Evolutionary conservation across 2,888 invertebrate species (phyloP).

Genomic region (Drosophila mettleri): DNA sequence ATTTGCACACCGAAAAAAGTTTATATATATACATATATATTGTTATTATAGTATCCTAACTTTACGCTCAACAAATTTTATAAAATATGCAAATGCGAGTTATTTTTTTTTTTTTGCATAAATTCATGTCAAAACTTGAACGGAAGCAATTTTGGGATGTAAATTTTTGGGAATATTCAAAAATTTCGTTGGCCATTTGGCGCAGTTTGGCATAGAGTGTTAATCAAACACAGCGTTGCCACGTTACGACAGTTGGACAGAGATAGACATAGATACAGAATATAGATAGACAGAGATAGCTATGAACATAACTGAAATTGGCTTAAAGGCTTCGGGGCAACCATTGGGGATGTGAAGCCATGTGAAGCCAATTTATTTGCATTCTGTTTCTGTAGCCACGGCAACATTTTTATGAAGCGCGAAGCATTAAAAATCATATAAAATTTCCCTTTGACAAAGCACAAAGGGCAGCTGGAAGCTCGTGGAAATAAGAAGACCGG

Average conservation of each 20-base stretch:
- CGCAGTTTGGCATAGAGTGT: slow-evolving; percentile 36
- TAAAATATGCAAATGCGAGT: slow-evolving; percentile 46
- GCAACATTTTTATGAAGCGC: slow-evolving; percentile 74
- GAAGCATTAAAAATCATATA: slow-evolving; percentile 75
- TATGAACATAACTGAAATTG: slow-evolving; percentile 60
- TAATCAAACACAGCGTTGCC: slow-evolving; percentile 55
- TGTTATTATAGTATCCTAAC: slow-evolving; percentile 25
- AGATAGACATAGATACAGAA: background rate
- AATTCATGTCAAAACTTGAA: slow-evolving; percentile 40
- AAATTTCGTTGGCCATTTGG: slow-evolving; percentile 33
- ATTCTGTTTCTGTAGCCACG: slow-evolving; percentile 50
- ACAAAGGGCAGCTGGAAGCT: slow-evolving; percentile 50
- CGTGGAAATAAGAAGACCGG: background rate
- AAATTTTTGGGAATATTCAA: slow-evolving; percentile 48
- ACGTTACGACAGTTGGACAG: slow-evolving; percentile 1
- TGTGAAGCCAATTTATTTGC: slow-evolving; percentile 64
- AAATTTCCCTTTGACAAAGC: slow-evolving; percentile 70
- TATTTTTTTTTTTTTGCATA: slow-evolving; percentile 38
- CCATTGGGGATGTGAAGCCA: slow-evolving; percentile 50
- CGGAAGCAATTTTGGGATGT: slow-evolving; percentile 62
- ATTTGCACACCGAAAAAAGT: slow-evolving; percentile 1
- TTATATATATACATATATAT: background rate
- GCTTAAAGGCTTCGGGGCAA: slow-evolving; percentile 63
- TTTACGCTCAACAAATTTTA: slow-evolving; percentile 31
- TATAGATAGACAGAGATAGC: slow-evolving; percentile 7